Conservation (phyloP, 2,888 invertebrate genomes). For the Vanessa cardui region DNA sequence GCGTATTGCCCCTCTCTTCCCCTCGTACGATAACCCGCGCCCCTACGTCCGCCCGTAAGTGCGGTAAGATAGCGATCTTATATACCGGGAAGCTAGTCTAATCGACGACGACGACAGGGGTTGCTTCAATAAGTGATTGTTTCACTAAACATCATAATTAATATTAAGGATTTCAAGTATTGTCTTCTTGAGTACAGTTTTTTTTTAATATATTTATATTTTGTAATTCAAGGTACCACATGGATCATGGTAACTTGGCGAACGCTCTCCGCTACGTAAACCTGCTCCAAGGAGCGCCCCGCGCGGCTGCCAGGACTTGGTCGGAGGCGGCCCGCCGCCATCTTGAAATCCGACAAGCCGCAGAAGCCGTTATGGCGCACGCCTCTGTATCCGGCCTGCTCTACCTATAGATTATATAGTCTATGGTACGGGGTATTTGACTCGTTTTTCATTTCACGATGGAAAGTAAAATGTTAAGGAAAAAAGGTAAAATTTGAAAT, state of each 20-base stretch:
- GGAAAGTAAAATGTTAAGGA: not conserved
- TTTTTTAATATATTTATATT: not conserved
- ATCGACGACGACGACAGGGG: too few relatives aligned
- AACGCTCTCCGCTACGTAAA: conserved; percentile 95
- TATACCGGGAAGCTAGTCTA: too few relatives aligned
- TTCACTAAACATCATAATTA: too few relatives aligned
- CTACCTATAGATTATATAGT: conserved; percentile 51
- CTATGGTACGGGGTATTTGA: conserved; percentile 1
- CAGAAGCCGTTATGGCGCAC: conserved; percentile 94
- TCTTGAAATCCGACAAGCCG: conserved; percentile 95
- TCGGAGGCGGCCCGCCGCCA: conserved; percentile 90
- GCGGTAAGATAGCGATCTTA: too few relatives aligned
- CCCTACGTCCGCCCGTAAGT: too few relatives aligned
- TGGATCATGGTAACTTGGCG: conserved; percentile 93
- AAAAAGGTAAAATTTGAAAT: conserved; percentile 4
- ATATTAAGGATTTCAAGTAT: too few relatives aligned
- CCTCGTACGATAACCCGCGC: too few relatives aligned
- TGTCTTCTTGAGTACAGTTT: too few relatives aligned
- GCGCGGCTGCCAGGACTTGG: conserved; percentile 93
- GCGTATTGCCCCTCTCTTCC: too few relatives aligned
- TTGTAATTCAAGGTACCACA: conserved; percentile 86
- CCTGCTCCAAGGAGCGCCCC: conserved; percentile 93
- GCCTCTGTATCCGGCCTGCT: conserved; percentile 90
- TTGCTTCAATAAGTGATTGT: too few relatives aligned
- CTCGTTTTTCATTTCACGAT: not conserved